Percentiles rank a stretch among this genome's conserved stretches.
These are phyloP conservation scores for Macquaria ambigua DNA, from an alignment of 2,113 vertebrate species.

Conservation along the genomic window DNA sequence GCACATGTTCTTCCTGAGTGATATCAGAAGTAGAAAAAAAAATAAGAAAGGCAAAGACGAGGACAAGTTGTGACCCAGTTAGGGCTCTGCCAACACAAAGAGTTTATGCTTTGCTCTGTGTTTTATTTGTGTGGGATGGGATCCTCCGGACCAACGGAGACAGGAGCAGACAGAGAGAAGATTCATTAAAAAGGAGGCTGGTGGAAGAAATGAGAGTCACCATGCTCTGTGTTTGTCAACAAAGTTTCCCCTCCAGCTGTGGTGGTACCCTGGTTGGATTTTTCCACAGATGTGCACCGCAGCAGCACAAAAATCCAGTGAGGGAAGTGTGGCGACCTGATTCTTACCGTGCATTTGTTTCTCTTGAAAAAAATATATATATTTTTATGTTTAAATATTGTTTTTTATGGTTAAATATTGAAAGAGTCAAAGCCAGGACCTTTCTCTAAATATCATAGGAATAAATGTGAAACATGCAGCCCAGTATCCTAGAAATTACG, in stretches of 20 bases:
- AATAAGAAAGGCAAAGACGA: neutral
- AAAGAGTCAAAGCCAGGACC: neutral
- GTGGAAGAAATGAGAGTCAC: constrained; percentile 46
- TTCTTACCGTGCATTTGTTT: neutral
- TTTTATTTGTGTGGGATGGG: constrained; percentile 37
- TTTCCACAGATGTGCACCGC: constrained; percentile 33
- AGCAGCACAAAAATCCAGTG: neutral
- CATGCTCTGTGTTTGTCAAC: constrained; percentile 63
- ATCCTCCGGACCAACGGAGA: constrained; percentile 43
- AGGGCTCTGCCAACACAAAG: constrained; percentile 49
- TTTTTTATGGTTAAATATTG: neutral
- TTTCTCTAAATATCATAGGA: neutral
- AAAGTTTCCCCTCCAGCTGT: constrained; percentile 51
- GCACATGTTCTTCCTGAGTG: neutral
- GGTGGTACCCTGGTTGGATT: neutral
- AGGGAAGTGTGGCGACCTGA: neutral
- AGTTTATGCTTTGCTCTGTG: constrained; percentile 39
- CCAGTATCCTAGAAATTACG: no score
- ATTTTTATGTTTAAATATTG: neutral
- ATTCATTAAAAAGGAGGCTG: constrained; percentile 13
- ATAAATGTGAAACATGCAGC: no score
- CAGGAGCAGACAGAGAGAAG: constrained; percentile 33
- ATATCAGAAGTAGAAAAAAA: constrained; percentile 1
- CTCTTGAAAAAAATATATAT: neutral
- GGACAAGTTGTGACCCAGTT: constrained; percentile 58